Conservation (phyloP, 2,888 invertebrate genomes). For the Clivina fossor region DNA sequence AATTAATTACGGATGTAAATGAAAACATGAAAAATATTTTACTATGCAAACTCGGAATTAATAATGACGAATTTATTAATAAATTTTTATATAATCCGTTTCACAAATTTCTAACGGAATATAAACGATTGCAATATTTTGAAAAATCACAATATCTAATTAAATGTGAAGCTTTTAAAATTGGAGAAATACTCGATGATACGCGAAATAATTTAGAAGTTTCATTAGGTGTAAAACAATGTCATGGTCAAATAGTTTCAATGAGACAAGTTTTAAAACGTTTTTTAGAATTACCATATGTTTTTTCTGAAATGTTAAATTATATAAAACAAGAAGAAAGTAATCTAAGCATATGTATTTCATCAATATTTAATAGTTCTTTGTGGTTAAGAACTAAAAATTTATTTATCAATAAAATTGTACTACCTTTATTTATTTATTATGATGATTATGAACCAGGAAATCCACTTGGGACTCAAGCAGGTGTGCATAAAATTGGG, state of each 20-base stretch:
- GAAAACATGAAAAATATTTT: conserved; percentile 6
- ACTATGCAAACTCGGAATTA: no score
- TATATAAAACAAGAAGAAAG: conserved; percentile 1
- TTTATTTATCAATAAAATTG: conserved; percentile 12
- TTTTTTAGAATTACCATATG: conserved; percentile 2
- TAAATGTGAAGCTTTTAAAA: conserved; percentile 1
- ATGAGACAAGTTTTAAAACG: conserved; percentile 9
- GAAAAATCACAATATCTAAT: conserved; percentile 5
- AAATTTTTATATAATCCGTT: conserved; percentile 3
- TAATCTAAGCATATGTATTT: neutral
- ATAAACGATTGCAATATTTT: conserved; percentile 12
- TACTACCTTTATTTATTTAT: conserved; percentile 35
- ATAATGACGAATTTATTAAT: no score
- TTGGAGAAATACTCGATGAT: conserved; percentile 9
- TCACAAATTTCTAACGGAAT: conserved; percentile 4
- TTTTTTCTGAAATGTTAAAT: neutral
- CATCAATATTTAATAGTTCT: conserved; percentile 20
- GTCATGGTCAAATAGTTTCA: conserved; percentile 9
- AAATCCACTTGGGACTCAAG: conserved; percentile 38
- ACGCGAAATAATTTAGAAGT: neutral
- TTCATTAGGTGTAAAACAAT: neutral
- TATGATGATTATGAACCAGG: conserved; percentile 39
- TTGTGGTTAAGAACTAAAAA: conserved; percentile 25
- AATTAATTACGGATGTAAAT: conserved; percentile 1
- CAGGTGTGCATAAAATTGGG: conserved; percentile 38